Percentiles rank a stretch among this genome's conserved stretches.
Conservation (phyloP, 2,113 vertebrate species). For the Pomatostomus ruficeps region DNA sequence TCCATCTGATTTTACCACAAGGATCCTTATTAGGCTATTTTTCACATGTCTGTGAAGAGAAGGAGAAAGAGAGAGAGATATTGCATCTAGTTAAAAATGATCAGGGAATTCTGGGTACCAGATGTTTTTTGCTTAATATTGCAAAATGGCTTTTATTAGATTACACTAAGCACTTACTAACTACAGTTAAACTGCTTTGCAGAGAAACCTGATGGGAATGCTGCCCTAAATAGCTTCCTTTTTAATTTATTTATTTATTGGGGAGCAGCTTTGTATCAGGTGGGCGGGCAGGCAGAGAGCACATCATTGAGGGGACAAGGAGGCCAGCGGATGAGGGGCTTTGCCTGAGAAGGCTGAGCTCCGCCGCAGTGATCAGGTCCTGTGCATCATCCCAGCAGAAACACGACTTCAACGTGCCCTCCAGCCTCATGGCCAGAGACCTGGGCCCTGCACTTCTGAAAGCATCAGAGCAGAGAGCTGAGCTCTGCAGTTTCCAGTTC, state of each 20-base stretch:
- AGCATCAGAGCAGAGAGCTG: background rate
- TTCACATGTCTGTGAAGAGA: conserved; percentile 79
- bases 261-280: background rate
- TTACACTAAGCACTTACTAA: conserved; percentile 84
- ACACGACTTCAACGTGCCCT: background rate
- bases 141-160: conserved; percentile 88
- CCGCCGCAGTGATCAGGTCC: accelerated
- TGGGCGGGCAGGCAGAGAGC: background rate
- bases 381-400: accelerated
- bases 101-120: conserved; percentile 87
- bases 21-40: conserved; percentile 84
- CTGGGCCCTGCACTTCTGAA: background rate
- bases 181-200: conserved; percentile 84
- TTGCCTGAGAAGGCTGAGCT: background rate
- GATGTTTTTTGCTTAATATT: conserved; percentile 88
- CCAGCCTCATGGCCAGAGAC: conserved; percentile 3
- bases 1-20: conserved; percentile 82
- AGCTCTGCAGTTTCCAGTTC: conserved; percentile 28
- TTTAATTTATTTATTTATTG: conserved; percentile 12
- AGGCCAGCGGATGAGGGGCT: accelerated
- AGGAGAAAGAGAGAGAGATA: conserved; percentile 74
- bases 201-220: conserved; percentile 75
- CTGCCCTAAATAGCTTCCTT: conserved; percentile 77
- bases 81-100: conserved; percentile 84
- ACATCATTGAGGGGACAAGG: accelerated